Evolutionary conservation across 2,888 invertebrate genomes (phyloP).

Genomic region (Heliconius sara): DNA sequence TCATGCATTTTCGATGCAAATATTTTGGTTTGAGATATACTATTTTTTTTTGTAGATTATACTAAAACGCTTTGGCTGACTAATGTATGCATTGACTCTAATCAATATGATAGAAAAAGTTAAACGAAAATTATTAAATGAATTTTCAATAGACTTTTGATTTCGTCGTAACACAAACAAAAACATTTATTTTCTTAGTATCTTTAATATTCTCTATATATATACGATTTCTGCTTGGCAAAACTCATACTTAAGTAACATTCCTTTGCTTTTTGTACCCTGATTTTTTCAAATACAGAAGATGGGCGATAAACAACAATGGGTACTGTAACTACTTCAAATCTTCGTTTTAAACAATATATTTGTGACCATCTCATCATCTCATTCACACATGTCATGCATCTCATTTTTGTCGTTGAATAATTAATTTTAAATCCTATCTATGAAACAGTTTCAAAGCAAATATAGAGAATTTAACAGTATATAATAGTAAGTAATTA

Average conservation of each 20-base stretch:
- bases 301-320: constrained; percentile 6
- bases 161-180: background rate
- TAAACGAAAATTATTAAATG: background rate
- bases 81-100: constrained; percentile 14
- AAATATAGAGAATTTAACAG: constrained; percentile 8
- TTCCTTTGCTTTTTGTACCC: constrained; percentile 35
- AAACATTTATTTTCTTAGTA: constrained; percentile 26
- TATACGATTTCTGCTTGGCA: constrained; percentile 37
- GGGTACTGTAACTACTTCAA: constrained; percentile 9
- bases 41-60: background rate
- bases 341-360: constrained; percentile 28
- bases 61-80: too few relatives aligned
- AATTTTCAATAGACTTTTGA: constrained; percentile 18
- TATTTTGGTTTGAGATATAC: background rate
- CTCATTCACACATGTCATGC: constrained; percentile 29
- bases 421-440: constrained; percentile 32
- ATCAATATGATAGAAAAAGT: background rate
- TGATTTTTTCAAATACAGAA: constrained; percentile 30
- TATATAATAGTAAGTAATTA: constrained; percentile 17
- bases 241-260: constrained; percentile 41
- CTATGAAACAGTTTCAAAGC: constrained; percentile 27
- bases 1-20: background rate
- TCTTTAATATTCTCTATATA: constrained; percentile 33
- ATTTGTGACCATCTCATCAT: background rate
- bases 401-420: constrained; percentile 24